Evolutionary conservation across 2,888 invertebrate species (phyloP), one percentile per base, ranked within the genome.

Genomic region (Biston stratarius): DNA sequence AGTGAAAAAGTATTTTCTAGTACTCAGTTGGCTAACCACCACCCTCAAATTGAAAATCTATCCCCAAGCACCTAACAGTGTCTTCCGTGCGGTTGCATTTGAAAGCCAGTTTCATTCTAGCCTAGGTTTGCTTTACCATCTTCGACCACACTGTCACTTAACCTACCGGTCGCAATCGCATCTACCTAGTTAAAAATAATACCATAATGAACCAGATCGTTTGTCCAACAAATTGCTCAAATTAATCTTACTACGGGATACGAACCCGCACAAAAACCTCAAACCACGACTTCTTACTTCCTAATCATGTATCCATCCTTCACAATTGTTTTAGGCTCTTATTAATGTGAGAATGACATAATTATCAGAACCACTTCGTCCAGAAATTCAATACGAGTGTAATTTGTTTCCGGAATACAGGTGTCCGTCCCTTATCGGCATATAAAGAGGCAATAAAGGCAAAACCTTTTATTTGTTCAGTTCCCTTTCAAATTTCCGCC

Each of bases 401-500:
- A 68, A 68, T 68, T 68, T 64, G 67, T 68, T 44, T 67, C 59
- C 47, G 40, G 24, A 67, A 58, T 63, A 60, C 60, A 60, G 67
- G 63, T 63, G 63, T 59, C 67, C 63, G 40, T 45, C 63, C 63
- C 67, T 63, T 62, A 60, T 63, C 67, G 58, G 45, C 36, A 10
- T 62, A 59, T 53, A 68, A 65, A 71, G 62, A 33, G 62, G 60
- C 65, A 73, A 74, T 74, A 74, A 75, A 71, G 70, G 67, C 52
- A 64, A 65, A 69, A 71, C 58, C 68, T 64, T 70, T 73, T 74
- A 72, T 76, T 73, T 73, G 70, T 67, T 69, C 64, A 69, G 53
- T 64, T 74, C 74, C 75, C 75, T 74, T 76, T 75, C 72, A 75
- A 66, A 74, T 76, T 76, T 76, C 77, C 75, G 75, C 75, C 77